These are phyloP conservation scores for Magallana angulata DNA, from an alignment of 1,140 invertebrate species.

Conservation along the genomic window DNA sequence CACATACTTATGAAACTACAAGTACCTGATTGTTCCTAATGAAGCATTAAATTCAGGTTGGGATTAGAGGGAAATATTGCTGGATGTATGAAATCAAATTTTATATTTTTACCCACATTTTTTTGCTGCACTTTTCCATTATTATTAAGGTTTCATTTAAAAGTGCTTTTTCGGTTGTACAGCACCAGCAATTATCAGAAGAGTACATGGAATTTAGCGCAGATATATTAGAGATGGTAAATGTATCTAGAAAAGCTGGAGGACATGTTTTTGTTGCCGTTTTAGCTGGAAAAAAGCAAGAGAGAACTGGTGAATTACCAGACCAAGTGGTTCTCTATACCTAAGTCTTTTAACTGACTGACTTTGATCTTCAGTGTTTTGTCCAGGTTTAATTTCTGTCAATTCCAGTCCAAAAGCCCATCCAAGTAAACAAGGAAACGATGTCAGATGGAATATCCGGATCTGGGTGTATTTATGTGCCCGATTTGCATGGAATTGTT, in stretches of 20 bases:
- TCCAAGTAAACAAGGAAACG: background rate
- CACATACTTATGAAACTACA: background rate
- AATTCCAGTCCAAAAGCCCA: constrained; percentile 21
- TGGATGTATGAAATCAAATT: too few species aligned
- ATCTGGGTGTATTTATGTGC: constrained; percentile 8
- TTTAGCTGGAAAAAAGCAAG: background rate
- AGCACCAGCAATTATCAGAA: constrained; percentile 7
- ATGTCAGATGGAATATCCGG: background rate
- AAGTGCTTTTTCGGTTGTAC: background rate
- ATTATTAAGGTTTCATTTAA: background rate
- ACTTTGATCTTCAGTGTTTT: constrained; percentile 13
- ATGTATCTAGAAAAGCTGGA: background rate
- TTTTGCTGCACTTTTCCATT: background rate
- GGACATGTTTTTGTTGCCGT: background rate
- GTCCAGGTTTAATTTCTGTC: background rate
- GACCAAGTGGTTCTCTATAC: background rate
- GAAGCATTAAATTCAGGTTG: too few species aligned
- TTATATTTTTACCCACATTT: background rate
- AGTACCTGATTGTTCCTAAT: too few species aligned
- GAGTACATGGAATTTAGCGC: background rate
- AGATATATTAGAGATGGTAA: background rate
- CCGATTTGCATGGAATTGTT: constrained; percentile 20
- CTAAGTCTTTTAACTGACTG: background rate
- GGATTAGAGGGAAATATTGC: too few species aligned
- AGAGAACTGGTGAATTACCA: background rate